These are phyloP conservation scores for Phocoena phocoena DNA, from an alignment of 2,113 vertebrate species.

Conservation along the genomic window DNA sequence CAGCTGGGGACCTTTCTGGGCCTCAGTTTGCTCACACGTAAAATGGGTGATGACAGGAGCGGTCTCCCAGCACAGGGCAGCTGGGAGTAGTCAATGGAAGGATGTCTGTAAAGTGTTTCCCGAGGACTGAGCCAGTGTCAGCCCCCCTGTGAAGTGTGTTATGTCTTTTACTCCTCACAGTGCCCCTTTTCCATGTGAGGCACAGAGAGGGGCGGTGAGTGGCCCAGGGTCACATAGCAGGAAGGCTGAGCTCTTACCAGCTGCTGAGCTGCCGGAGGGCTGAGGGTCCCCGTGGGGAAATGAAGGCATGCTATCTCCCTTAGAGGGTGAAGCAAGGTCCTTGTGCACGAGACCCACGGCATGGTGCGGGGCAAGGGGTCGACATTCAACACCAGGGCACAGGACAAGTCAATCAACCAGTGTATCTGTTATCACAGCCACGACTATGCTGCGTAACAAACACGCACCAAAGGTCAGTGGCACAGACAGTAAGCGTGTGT, in stretches of 20 bases:
- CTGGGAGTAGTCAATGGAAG: background rate
- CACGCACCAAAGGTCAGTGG: background rate
- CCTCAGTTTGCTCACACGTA: too few relatives aligned
- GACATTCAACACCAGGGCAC: background rate
- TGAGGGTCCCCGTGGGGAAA: background rate
- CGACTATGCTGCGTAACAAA: fast-evolving
- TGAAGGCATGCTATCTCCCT: background rate
- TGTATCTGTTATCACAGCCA: background rate
- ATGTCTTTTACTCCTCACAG: background rate
- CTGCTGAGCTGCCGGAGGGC: background rate
- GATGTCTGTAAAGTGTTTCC: background rate
- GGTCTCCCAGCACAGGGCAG: background rate
- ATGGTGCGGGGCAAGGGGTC: background rate
- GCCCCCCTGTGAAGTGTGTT: background rate
- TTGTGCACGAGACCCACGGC: fast-evolving
- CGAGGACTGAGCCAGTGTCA: background rate
- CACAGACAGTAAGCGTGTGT: background rate
- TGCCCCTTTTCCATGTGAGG: background rate
- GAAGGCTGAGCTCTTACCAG: background rate
- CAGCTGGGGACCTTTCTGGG: background rate
- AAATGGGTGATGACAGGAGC: fast-evolving
- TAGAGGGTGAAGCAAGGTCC: background rate
- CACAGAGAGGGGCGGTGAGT: background rate
- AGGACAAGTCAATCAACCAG: background rate
- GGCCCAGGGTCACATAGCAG: background rate